These are phyloP conservation scores for Bothrops jararaca DNA, from an alignment of 2,113 vertebrate genomes.

Conservation along the genomic window DNA sequence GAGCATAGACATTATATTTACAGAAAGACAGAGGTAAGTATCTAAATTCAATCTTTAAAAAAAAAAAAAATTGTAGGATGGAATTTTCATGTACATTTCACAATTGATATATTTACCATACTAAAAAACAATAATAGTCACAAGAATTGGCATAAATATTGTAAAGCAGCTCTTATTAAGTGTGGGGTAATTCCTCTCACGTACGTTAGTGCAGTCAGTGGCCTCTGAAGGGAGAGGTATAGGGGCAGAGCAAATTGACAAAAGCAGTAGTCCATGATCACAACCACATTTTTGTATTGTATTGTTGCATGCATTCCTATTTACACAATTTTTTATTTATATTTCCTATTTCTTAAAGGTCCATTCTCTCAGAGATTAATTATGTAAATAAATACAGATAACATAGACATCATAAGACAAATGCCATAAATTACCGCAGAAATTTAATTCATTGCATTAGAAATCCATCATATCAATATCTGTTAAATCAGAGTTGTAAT, in stretches of 20 bases:
- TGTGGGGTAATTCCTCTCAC: neutral
- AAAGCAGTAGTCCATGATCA: neutral
- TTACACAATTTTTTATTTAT: neutral
- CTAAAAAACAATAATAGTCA: neutral
- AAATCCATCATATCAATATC: neutral
- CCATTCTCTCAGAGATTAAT: neutral
- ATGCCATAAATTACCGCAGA: neutral
- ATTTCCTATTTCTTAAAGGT: neutral
- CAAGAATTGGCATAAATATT: neutral
- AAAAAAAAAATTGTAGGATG: neutral
- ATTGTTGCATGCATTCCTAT: neutral
- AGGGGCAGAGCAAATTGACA: neutral
- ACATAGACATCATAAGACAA: neutral
- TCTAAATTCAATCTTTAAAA: neutral
- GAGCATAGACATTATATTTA: constrained; percentile 89
- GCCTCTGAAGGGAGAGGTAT: neutral
- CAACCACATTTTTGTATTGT: neutral
- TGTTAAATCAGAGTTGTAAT: neutral
- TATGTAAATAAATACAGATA: neutral
- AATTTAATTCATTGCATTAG: neutral
- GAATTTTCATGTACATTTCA: neutral
- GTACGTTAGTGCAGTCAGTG: neutral
- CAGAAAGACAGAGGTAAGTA: constrained; percentile 90
- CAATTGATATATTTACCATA: neutral
- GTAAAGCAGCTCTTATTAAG: neutral